These are phyloP conservation scores for Papilio dardanus DNA, from an alignment of 1,140 invertebrate species.

Conservation along the genomic window DNA sequence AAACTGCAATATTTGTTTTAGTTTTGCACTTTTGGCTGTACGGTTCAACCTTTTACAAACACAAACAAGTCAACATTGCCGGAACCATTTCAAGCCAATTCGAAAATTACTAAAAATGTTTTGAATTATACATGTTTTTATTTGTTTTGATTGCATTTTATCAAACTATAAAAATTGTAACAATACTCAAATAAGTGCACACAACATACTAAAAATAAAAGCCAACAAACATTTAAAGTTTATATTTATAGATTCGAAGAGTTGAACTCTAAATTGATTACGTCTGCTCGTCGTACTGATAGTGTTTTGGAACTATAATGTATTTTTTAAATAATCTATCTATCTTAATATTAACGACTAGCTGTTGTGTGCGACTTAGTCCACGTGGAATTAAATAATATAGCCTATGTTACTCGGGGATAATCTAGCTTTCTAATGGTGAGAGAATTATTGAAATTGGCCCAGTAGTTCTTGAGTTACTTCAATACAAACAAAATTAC, in stretches of 20 bases:
- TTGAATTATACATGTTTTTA: background rate
- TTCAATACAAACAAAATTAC: too few species aligned
- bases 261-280: too few species aligned
- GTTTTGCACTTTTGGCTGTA: conserved; percentile 8
- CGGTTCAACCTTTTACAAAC: conserved; percentile 16
- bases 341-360: too few species aligned
- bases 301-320: background rate
- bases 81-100: background rate
- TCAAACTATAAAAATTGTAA: background rate
- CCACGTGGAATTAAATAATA: too few species aligned
- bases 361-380: too few species aligned
- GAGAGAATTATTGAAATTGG: too few species aligned
- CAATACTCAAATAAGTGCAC: background rate
- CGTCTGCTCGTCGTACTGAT: too few species aligned
- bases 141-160: background rate
- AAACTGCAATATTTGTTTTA: conserved; percentile 10
- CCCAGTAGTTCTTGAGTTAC: too few species aligned
- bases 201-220: background rate
- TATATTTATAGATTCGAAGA: too few species aligned
- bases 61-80: conserved; percentile 20
- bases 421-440: too few species aligned
- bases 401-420: too few species aligned
- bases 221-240: background rate
- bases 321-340: background rate
- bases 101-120: background rate